Percentiles rank a stretch among this genome's conserved stretches.
These are phyloP conservation scores for Oncorhynchus kisutch DNA, from an alignment of 2,113 vertebrate genomes.

Conservation along the genomic window DNA sequence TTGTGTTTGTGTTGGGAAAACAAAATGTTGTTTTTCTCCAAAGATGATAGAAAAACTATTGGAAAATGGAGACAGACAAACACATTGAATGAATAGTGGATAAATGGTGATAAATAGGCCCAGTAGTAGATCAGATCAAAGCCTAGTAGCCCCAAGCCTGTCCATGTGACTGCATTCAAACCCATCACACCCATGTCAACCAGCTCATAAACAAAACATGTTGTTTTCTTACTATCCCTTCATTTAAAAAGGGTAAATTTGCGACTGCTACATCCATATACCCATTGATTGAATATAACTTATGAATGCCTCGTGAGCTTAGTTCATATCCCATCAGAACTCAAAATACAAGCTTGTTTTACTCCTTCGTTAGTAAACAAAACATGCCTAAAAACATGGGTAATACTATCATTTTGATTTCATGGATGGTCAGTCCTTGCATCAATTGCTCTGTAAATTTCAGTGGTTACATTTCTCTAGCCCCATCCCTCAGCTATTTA, in stretches of 20 bases:
- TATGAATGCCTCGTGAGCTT: too few relatives aligned
- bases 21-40: slow-evolving; percentile 74
- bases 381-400: too few relatives aligned
- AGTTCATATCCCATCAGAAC: too few relatives aligned
- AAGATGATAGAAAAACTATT: slow-evolving; percentile 52
- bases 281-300: too few relatives aligned
- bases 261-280: neutral
- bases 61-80: slow-evolving; percentile 34
- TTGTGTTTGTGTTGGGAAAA: slow-evolving; percentile 66
- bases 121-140: slow-evolving; percentile 33
- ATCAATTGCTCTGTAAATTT: too few relatives aligned
- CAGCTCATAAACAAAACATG: slow-evolving; percentile 35
- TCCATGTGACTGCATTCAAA: slow-evolving; percentile 54
- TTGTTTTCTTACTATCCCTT: slow-evolving; percentile 32
- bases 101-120: slow-evolving; percentile 13
- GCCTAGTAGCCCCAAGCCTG: neutral
- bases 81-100: slow-evolving; percentile 41
- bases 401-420: too few relatives aligned
- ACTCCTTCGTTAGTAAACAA: too few relatives aligned
- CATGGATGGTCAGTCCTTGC: too few relatives aligned
- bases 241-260: slow-evolving; percentile 1
- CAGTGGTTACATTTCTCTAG: too few relatives aligned
- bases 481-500: too few relatives aligned
- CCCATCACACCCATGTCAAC: slow-evolving; percentile 34
- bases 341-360: too few relatives aligned